Evolutionary conservation across 2,888 invertebrate species (phyloP).

Genomic region (Drosophila crucigera): DNA sequence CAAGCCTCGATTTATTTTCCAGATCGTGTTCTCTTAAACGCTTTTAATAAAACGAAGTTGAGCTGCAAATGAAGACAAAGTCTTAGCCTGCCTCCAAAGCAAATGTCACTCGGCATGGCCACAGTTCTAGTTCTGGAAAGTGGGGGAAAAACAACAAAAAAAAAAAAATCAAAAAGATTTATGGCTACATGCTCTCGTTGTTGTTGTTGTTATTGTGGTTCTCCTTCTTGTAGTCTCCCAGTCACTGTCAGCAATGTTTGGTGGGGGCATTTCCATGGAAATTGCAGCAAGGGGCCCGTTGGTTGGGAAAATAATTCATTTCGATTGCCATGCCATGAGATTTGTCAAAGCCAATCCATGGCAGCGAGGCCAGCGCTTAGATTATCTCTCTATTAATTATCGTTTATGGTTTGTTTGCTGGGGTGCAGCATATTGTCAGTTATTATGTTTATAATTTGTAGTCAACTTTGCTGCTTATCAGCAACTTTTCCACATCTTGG

Average conservation of each 20-base stretch:
- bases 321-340: constrained; percentile 65
- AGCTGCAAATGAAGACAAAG: constrained; percentile 71
- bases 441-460: constrained; percentile 51
- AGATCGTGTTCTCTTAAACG: constrained; percentile 58
- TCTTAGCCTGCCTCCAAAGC: constrained; percentile 44
- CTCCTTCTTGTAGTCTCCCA: constrained; percentile 37
- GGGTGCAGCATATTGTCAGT: constrained; percentile 53
- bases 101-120: constrained; percentile 62
- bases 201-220: constrained; percentile 34
- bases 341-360: constrained; percentile 64
- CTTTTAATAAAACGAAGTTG: constrained; percentile 53
- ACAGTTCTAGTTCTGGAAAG: constrained; percentile 64
- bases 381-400: constrained; percentile 80
- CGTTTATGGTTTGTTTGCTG: constrained; percentile 74
- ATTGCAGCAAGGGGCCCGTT: constrained; percentile 57
- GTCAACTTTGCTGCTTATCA: constrained; percentile 49
- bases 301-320: constrained; percentile 77
- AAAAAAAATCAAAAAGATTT: constrained; percentile 54
- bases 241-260: constrained; percentile 57
- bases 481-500: constrained; percentile 23
- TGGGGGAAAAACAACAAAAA: constrained; percentile 19
- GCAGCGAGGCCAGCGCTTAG: constrained; percentile 55
- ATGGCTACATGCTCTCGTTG: constrained; percentile 57
- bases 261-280: constrained; percentile 64
- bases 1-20: constrained; percentile 33